Percentiles rank a stretch among this genome's conserved stretches.
Evolutionary conservation across 2,888 invertebrate genomes (phyloP).

Genomic region (Belgica antarctica): DNA sequence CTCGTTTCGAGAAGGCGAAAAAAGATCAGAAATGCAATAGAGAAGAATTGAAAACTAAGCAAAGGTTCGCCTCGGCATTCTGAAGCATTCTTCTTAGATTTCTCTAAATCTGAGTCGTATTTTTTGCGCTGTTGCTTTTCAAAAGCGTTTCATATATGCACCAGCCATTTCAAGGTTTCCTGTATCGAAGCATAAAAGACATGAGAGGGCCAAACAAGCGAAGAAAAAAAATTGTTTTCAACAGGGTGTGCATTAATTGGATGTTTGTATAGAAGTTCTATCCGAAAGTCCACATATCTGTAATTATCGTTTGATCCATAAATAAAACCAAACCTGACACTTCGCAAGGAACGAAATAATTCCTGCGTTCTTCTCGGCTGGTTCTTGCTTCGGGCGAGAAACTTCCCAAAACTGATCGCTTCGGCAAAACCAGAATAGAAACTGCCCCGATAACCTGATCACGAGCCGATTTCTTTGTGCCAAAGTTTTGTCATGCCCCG

Average conservation of each 20-base stretch:
- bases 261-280: no score
- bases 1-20: no score
- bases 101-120: conserved; percentile 16
- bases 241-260: conserved; percentile 22
- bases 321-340: conserved; percentile 16
- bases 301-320: conserved; percentile 31
- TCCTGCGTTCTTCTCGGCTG: neutral
- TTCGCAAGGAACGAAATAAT: neutral
- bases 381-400: no score
- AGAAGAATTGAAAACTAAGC: conserved; percentile 24
- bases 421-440: no score
- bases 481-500: no score
- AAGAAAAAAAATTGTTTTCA: neutral
- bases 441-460: no score
- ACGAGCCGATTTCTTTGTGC: no score
- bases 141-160: neutral
- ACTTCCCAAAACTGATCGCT: no score
- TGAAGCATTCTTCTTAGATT: neutral
- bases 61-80: conserved; percentile 2
- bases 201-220: no score
- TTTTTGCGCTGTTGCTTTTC: conserved; percentile 1
- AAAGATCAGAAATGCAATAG: conserved; percentile 18
- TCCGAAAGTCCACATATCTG: conserved; percentile 15
- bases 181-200: neutral
- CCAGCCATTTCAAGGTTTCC: conserved; percentile 23